Conservation (phyloP, 2,888 invertebrate genomes). For the Neocrepidodera transversa region DNA sequence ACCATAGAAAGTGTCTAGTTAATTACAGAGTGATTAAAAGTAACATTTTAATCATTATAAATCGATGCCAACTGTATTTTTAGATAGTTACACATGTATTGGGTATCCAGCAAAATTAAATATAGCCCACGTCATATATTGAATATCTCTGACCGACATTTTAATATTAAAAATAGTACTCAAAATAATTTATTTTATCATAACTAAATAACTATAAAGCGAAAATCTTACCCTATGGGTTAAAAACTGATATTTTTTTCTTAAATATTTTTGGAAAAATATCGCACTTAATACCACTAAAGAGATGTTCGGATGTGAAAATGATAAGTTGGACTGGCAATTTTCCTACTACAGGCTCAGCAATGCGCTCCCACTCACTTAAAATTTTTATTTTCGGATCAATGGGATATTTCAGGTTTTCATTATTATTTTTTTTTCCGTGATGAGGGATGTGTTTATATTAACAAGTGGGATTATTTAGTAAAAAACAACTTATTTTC, state of each 20-base stretch:
- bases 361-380: slow-evolving; percentile 29
- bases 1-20: slow-evolving; percentile 16
- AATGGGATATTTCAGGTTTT: slow-evolving; percentile 15
- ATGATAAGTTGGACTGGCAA: slow-evolving; percentile 8
- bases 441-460: too few species aligned
- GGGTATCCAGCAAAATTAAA: slow-evolving; percentile 22
- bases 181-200: too few species aligned
- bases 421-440: too few species aligned
- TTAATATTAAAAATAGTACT: not conserved
- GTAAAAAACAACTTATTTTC: too few species aligned
- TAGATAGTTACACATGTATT: slow-evolving; percentile 37
- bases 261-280: slow-evolving; percentile 11
- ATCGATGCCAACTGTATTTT: slow-evolving; percentile 37
- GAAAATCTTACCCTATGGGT: not conserved
- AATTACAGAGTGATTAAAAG: slow-evolving; percentile 22
- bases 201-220: not conserved
- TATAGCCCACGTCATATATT: slow-evolving; percentile 3
- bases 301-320: slow-evolving; percentile 9
- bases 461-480: too few species aligned
- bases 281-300: slow-evolving; percentile 18
- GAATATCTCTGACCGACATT: not conserved
- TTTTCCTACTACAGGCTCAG: slow-evolving; percentile 25
- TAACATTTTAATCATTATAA: slow-evolving; percentile 25
- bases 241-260: not conserved
- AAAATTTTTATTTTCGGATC: slow-evolving; percentile 14